phyloP scores from a whole-genome alignment of 2,888 invertebrate genomes.

The Microctonus brassicae region DNA sequence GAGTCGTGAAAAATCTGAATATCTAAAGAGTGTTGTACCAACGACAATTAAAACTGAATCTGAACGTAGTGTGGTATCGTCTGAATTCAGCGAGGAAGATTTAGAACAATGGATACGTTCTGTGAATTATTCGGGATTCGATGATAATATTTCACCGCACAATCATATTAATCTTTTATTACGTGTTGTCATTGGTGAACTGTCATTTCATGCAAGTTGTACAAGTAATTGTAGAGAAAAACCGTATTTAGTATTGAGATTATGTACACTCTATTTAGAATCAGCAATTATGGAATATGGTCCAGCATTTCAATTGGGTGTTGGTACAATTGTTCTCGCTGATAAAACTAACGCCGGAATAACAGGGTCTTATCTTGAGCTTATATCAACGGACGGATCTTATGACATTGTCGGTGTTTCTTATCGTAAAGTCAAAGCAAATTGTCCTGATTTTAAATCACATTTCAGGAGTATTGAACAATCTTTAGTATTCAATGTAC shows the following conservation, averaged over 20 bases:
- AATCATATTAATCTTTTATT: conserved; percentile 81
- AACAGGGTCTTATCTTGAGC: conserved; percentile 83
- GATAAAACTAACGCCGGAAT: conserved; percentile 83
- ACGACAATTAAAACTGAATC: conserved; percentile 53
- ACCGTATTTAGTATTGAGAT: conserved; percentile 81
- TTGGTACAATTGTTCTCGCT: conserved; percentile 77
- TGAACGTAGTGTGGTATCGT: conserved; percentile 72
- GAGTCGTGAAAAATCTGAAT: conserved; percentile 48
- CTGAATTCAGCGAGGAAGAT: conserved; percentile 80
- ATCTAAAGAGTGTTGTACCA: conserved; percentile 50
- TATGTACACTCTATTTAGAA: conserved; percentile 80
- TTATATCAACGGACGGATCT: conserved; percentile 76
- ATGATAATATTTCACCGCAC: conserved; percentile 85
- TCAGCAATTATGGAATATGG: conserved; percentile 84
- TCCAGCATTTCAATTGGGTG: conserved; percentile 80
- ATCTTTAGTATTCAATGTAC: conserved; percentile 80
- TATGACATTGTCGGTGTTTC: conserved; percentile 80
- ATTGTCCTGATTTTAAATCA: conserved; percentile 85
- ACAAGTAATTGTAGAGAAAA: conserved; percentile 74
- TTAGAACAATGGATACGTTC: conserved; percentile 81
- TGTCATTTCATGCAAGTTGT: conserved; percentile 61
- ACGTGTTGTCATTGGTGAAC: conserved; percentile 80
- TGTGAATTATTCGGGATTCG: conserved; percentile 84
- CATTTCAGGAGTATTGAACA: conserved; percentile 87
- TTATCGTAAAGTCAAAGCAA: conserved; percentile 84